Base-by-base conservation (phyloP, 2,113 vertebrate genomes). In the Vulpes vulpes region DNA sequence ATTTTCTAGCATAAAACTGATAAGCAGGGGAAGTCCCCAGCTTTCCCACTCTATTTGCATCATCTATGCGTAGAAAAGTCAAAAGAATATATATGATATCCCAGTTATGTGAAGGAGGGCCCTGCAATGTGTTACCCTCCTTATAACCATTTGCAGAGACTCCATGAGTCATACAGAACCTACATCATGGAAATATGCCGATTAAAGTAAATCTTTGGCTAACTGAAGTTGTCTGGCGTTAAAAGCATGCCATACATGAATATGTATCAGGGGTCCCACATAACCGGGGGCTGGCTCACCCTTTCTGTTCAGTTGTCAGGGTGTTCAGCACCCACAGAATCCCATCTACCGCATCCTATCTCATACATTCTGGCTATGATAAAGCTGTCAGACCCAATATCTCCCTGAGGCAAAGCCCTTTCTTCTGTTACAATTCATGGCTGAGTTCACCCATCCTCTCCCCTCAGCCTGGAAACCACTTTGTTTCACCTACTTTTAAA, bases 1-100 rank as follows among this genome's bases (percentile, higher is more conserved):
- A 73, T 89, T 20, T 79, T 65, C 85, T 78, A 81, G 53, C 81
- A 79, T 38, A 82, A 74, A 80, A 43, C 53, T 95, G 74, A 73
- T 32, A 59, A 22, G 5, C 73, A 79, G 17, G 25, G 32, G 17
- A 84, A 85, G 74, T 30, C 15, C 11, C 55, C 35, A 25, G 43
- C 8, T 78, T 92, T 43, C 22, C 8, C 22, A 55, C 12, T 17
- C 12, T 25, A 3, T 27, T 4, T 82, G 23, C 60, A 27, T 27
- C 2, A 0, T 62, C 16, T 20, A 22, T 27, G 3, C 51, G 38
- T n/a, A 49, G 59, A 87, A 12, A 87, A n/a, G 23, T 71, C 32
- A 43, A 59, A 65, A 67, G 55, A 71, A n/a, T 25, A 5, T 23
- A 10, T 67, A 17, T 10, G 16, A 23, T 35, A 51, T 32, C 30